These are phyloP conservation scores for Lipophrys pholis DNA, from an alignment of 2,113 vertebrate species.

Conservation along the genomic window DNA sequence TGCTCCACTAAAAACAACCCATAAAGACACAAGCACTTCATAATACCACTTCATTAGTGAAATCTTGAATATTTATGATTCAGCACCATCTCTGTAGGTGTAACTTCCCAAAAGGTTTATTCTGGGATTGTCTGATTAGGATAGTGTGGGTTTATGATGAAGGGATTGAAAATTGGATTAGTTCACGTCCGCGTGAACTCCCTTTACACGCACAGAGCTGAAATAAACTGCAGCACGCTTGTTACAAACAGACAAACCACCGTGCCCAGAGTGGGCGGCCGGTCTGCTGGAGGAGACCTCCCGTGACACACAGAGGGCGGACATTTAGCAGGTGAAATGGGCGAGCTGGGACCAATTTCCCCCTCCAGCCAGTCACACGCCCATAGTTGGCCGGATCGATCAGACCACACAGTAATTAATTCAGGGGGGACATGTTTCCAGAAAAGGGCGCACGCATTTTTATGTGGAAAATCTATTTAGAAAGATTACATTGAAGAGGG, in stretches of 20 bases:
- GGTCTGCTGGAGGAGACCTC: slow-evolving; percentile 9
- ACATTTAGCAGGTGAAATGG: slow-evolving; percentile 52
- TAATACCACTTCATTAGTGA: no score
- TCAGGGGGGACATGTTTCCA: neutral
- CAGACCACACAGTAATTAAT: slow-evolving; percentile 6
- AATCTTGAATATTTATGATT: no score
- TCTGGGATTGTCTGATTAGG: neutral
- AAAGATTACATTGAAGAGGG: neutral
- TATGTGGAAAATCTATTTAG: no score
- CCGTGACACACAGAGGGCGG: slow-evolving; percentile 12
- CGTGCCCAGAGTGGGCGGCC: neutral
- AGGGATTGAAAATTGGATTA: neutral
- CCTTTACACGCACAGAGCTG: neutral
- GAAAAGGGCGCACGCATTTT: neutral
- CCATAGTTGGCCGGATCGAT: slow-evolving; percentile 26
- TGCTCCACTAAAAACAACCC: no score
- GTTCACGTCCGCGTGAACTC: neutral
- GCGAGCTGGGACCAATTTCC: slow-evolving; percentile 46
- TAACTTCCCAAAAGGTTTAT: neutral
- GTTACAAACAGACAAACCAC: neutral
- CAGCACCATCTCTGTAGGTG: no score
- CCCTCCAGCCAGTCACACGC: slow-evolving; percentile 22
- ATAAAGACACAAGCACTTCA: no score
- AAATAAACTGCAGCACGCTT: neutral
- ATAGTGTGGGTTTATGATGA: neutral